These are phyloP conservation scores for Okamejei kenojei DNA, from an alignment of 2,797 vertebrate genomes.

Conservation along the genomic window DNA sequence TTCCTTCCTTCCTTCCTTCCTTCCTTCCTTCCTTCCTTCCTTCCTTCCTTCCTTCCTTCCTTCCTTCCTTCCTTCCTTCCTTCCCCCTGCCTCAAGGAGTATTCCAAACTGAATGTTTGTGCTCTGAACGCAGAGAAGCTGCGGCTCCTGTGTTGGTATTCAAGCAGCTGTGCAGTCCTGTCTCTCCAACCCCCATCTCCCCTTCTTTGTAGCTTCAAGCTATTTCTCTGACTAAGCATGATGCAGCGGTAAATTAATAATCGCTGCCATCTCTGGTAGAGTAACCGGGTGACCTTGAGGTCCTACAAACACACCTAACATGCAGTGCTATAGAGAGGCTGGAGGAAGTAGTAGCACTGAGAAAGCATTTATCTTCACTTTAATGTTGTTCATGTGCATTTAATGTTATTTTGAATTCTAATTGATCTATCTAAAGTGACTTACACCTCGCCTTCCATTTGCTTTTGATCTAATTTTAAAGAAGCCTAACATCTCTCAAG, in stretches of 20 bases:
- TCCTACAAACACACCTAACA: neutral
- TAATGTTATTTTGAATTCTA: neutral
- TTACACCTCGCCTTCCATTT: neutral
- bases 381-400: neutral
- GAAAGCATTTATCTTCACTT: neutral
- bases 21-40: neutral
- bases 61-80: neutral
- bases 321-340: neutral
- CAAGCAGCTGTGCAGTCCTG: neutral
- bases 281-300: neutral
- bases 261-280: neutral
- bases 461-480: neutral
- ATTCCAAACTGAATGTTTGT: neutral
- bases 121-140: neutral
- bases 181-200: neutral
- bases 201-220: neutral
- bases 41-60: neutral
- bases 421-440: neutral
- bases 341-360: neutral
- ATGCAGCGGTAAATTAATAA: constrained; percentile 1
- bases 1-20: neutral
- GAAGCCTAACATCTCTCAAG: neutral
- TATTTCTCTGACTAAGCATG: neutral
- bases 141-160: neutral
- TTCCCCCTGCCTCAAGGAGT: neutral